Base-by-base conservation (phyloP, 2,797 vertebrate genomes). In the Chromis chromis region DNA sequence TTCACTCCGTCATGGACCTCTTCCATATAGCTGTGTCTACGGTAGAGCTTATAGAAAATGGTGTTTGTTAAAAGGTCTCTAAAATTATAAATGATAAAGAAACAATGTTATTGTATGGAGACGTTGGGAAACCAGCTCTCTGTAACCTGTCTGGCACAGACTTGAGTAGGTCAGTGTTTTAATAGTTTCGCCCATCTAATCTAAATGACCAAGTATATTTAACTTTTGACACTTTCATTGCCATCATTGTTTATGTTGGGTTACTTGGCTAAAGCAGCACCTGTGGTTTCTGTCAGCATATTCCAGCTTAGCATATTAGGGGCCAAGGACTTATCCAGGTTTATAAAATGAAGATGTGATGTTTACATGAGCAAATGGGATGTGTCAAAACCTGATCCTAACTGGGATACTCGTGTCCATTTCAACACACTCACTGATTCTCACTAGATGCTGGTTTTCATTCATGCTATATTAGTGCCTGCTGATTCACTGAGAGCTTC, bases 401-500 rank as follows among this genome's bases (percentile, higher is more conserved):
- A 19, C 44, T 1, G 8, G 44, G 16, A 14, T 24, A 9, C 19
- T 52, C 0, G 7, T 58, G 42, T 49, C 16, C 8, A 11, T 48
- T 1, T 7, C 8, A 22, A 69, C 22, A 25, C 59, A 57, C 3
- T 17, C 13, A 13, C 11, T 44, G 24, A 48, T 42, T 68, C 60
- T 17, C 4, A 6, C 24, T 33, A 13, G 27, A 9, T 61, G 12
- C 25, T 48, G 22, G 28, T 66, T 22, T 31, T 57, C 17, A 25
- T 31, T 57, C 17, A 25, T 13, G 49, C 10, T 56, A 17, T 76
- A 50, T 24, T 19, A 57, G 24, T 19, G 9, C 11, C 50, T 52
- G 59, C 53, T 25, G 59, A 57, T 31, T 50, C 16, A 39, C n/a
- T 42, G 25, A 52, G 21, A 17, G 44, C 19, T 63, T 33, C 44